Base-by-base conservation (phyloP, 1,140 invertebrate species). In the Apis florea region DNA sequence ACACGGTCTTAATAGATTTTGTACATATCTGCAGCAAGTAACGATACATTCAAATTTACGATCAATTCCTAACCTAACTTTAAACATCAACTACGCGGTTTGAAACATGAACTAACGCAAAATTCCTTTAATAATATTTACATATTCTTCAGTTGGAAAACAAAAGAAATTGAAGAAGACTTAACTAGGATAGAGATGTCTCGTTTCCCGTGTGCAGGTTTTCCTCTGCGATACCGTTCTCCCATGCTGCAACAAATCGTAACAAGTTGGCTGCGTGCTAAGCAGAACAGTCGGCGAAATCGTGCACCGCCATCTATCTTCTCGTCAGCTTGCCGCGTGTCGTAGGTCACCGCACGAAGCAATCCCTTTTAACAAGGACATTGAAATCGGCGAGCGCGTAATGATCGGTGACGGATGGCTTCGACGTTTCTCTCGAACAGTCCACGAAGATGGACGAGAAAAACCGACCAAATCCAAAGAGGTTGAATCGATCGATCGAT, bases 371-470 rank as follows among this genome's bases (percentile, higher is more conserved):
- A 83, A 77, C 70, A 67, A 86, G 75, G 79, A 83, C 31, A 74
- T 69, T 73, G 70, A 73, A 73, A 78, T 83, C 74, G 56, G 61
- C 72, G 82, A 79, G 59, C 76, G 70, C 79, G 73, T 89, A 89
- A 89, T 88, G 82, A 89, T 84, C 83, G 75, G 51, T 89, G 85
- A 89, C 83, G 74, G 79, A 89, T 89, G 51, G 61, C 12, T 40
- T 21, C 66, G 54, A 58, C 70, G 70, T 69, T 51, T 51, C 67
- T 69, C n/a, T 0, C n/a, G 13, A 51, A 47, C 54, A 19, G 19
- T 26, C 17, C 51, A 26, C 51, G 51, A 47, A 15, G 21, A 19
- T 40, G 21, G 15, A 83, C 49, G 11, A 67, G 79, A 75, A 77
- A 75, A 80, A 59, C 70, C 69, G n/a, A n/a, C 19, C 31, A 5